These are phyloP conservation scores for Drosophila nannoptera DNA, from an alignment of 1,140 invertebrate genomes.

Conservation along the genomic window DNA sequence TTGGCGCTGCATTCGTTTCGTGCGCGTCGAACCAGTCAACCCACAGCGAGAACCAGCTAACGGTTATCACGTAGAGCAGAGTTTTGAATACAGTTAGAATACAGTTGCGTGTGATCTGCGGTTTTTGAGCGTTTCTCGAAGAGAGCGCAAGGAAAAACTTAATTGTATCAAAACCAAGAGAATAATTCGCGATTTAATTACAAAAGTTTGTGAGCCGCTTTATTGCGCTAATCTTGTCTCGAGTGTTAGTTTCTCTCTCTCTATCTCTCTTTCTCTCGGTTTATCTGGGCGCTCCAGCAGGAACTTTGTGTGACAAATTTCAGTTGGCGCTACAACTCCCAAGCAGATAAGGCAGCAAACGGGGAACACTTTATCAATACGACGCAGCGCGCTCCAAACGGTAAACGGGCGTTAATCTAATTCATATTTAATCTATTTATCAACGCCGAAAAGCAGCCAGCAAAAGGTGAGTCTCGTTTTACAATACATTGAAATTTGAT, in stretches of 20 bases:
- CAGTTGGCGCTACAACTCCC: slow-evolving; percentile 1
- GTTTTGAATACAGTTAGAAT: slow-evolving; percentile 40
- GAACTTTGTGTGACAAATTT: slow-evolving; percentile 10
- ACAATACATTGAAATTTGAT: not conserved
- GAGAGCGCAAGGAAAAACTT: slow-evolving; percentile 13
- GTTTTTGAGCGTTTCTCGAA: not conserved
- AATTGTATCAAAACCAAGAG: not conserved
- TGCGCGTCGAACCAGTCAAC: slow-evolving; percentile 61
- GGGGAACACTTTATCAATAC: slow-evolving; percentile 6
- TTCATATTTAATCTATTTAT: slow-evolving; percentile 32
- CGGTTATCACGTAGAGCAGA: slow-evolving; percentile 14
- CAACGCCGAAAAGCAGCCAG: not conserved
- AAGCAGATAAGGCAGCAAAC: slow-evolving; percentile 21
- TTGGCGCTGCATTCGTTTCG: slow-evolving; percentile 59
- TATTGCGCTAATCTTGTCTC: slow-evolving; percentile 19
- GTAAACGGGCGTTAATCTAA: slow-evolving; percentile 36
- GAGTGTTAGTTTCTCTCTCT: not conserved
- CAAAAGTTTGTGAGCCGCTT: slow-evolving; percentile 44
- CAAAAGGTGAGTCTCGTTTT: slow-evolving; percentile 19
- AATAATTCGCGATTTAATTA: slow-evolving; percentile 33
- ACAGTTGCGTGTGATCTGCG: slow-evolving; percentile 21
- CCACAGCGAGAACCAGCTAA: slow-evolving; percentile 17
- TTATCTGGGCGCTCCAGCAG: too few species aligned
- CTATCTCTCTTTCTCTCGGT: too few species aligned
- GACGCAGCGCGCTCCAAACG: slow-evolving; percentile 20